Base-by-base conservation (phyloP, 2,888 invertebrate genomes). In the Psylliodes chrysocephalus region DNA sequence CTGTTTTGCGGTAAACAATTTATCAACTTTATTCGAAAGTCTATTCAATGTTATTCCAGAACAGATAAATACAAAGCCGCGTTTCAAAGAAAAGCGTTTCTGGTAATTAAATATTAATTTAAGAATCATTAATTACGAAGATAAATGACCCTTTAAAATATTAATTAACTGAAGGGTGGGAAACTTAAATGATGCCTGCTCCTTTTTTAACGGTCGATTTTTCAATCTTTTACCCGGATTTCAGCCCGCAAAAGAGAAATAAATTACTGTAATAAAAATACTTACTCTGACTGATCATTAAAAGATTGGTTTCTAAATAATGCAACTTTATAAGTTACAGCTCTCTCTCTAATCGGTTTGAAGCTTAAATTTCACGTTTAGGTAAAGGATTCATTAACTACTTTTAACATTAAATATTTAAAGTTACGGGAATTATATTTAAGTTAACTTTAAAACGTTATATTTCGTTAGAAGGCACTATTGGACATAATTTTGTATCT, bases 101-200 rank as follows among this genome's bases (percentile, higher is more conserved):
- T 70, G 68, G 76, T 76, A 77, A 78, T 79, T 79, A 78, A 78
- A 78, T 78, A 79, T 78, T 79, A 79, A 79, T 79, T 79, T 77
- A 69, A 71, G 73, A 75, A 74, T 76, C 79, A 78, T 79, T 78
- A 78, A 79, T 79, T 78, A 78, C 69, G 71, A 79, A 78, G 79
- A 79, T 79, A 76, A 78, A 79, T 78, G 77, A 75, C 77, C 75
- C 74, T 72, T 75, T 78, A 76, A 77, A 78, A 77, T 76, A 77
- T 77, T 77, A 79, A 79, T 79, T 79, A 78, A 77, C 74, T 77
- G 73, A 71, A 71, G 75, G 74, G 73, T 69, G 66, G 67, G 59
- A 56, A 64, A 61, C 67, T 68, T 68, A 57, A 65, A 71, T 66
- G 69, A 71, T 71, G 64, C 69, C 64, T 57, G 66, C 28, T 46